A percentile compares a stretch with the other conserved stretches of the same genome.
phyloP scores from a whole-genome alignment of 1,140 invertebrate species.

The Dendrolimus punctatus region DNA sequence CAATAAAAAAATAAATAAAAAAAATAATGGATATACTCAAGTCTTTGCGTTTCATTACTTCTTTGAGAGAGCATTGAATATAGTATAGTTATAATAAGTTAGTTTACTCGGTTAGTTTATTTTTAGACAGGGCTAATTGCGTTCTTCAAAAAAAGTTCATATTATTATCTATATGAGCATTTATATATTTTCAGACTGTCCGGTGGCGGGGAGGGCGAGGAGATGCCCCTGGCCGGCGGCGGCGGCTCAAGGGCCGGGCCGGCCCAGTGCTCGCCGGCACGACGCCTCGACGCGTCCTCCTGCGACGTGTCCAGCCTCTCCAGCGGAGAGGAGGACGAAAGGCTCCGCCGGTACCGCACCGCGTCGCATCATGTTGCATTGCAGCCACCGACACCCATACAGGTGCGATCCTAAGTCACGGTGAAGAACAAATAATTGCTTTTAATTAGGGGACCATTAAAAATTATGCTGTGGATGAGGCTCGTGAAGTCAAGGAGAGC shows the following conservation, averaged over 20 bases:
- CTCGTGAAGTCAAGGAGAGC: no score
- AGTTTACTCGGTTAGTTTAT: no score
- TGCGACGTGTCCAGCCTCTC: constrained; percentile 63
- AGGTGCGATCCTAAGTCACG: constrained; percentile 6
- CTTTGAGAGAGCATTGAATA: no score
- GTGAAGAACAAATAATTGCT: background rate
- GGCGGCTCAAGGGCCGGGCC: constrained; percentile 39
- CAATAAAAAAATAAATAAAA: no score
- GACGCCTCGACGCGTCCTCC: constrained; percentile 56
- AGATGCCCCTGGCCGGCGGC: constrained; percentile 54
- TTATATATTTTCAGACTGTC: constrained; percentile 44
- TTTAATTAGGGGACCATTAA: no score
- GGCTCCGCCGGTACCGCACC: constrained; percentile 56
- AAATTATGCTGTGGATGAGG: no score
- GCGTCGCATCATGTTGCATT: constrained; percentile 16
- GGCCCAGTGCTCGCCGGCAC: constrained; percentile 59
- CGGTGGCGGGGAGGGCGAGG: constrained; percentile 54
- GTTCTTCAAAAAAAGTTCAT: no score
- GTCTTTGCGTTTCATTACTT: no score
- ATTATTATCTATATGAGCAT: no score
- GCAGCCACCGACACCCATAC: constrained; percentile 18
- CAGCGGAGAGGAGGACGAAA: constrained; percentile 62
- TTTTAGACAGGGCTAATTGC: no score
- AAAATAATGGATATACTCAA: no score
- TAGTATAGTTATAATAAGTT: no score